A percentile compares a stretch with the other conserved stretches of the same genome.
Conservation (phyloP, 1,140 invertebrate species). For the Hetaerina americana region DNA sequence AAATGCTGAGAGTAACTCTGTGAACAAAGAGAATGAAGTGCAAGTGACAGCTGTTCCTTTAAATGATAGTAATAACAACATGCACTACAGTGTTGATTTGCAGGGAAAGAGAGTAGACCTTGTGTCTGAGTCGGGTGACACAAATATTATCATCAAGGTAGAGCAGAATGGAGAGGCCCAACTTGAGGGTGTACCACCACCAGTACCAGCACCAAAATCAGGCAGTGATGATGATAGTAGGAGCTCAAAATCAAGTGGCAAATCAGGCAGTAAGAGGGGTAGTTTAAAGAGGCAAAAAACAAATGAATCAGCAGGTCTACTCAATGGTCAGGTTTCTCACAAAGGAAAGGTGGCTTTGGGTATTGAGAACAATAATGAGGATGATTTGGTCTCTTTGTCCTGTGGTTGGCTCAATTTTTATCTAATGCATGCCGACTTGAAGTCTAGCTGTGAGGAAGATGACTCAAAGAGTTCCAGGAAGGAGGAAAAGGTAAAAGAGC, state of each 20-base stretch:
- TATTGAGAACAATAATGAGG: neutral
- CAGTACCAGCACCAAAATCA: neutral
- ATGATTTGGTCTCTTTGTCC: neutral
- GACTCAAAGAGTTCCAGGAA: neutral
- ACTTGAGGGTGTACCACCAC: neutral
- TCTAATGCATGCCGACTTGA: neutral
- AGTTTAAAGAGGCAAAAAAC: neutral
- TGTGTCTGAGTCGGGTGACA: neutral
- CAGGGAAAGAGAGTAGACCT: neutral
- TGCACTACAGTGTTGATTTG: neutral
- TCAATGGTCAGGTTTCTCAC: neutral
- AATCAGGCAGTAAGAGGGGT: neutral
- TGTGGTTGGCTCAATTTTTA: neutral
- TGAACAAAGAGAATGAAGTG: neutral
- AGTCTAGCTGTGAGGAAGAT: neutral
- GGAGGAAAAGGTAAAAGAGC: neutral
- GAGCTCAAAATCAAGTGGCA: neutral
- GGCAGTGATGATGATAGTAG: neutral
- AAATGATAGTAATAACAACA: neutral
- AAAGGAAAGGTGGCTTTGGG: neutral
- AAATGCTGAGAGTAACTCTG: neutral
- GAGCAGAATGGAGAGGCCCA: neutral
- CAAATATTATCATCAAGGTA: too few relatives aligned
- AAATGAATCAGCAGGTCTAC: neutral
- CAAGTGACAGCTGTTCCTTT: neutral